Percentiles rank a stretch among this genome's conserved stretches.
These are phyloP conservation scores for Acrobeloides nanus DNA, from an alignment of 2,888 invertebrate species.

Conservation along the genomic window DNA sequence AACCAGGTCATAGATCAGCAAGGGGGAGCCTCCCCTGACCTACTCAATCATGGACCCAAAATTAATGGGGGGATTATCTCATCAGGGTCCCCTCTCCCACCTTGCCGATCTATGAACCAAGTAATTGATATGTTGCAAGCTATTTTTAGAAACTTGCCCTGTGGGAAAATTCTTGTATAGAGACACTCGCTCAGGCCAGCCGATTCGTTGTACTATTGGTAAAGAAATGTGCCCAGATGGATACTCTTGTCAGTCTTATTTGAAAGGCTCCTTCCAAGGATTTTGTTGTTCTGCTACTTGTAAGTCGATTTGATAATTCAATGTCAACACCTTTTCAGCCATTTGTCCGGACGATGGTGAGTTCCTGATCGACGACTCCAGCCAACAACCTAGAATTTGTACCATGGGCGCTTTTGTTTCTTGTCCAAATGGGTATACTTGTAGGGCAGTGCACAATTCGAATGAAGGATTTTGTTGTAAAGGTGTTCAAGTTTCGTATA, in stretches of 20 bases:
- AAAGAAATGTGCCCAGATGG: conserved; percentile 38
- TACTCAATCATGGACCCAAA: too few species aligned
- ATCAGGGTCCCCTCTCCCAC: too few species aligned
- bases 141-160: conserved; percentile 44
- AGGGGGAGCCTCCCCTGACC: too few species aligned
- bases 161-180: conserved; percentile 40
- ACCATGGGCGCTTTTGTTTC: conserved; percentile 43
- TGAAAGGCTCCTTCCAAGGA: conserved; percentile 40
- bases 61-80: too few species aligned
- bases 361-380: conserved; percentile 42
- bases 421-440: conserved; percentile 40
- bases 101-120: too few species aligned
- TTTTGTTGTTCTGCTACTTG: conserved; percentile 43
- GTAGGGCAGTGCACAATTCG: conserved; percentile 23
- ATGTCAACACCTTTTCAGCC: conserved; percentile 25
- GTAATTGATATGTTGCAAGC: too few species aligned
- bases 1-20: too few species aligned
- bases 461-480: conserved; percentile 44
- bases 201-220: conserved; percentile 31
- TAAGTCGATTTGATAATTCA: conserved; percentile 14
- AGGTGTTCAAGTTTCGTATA: conserved; percentile 17
- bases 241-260: conserved; percentile 38
- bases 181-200: conserved; percentile 32
- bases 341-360: conserved; percentile 40
- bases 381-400: conserved; percentile 44